Evolutionary conservation across 2,888 invertebrate species (phyloP), one percentile per base, ranked within the genome.

Genomic region (Scelioninae gen. 2): DNA sequence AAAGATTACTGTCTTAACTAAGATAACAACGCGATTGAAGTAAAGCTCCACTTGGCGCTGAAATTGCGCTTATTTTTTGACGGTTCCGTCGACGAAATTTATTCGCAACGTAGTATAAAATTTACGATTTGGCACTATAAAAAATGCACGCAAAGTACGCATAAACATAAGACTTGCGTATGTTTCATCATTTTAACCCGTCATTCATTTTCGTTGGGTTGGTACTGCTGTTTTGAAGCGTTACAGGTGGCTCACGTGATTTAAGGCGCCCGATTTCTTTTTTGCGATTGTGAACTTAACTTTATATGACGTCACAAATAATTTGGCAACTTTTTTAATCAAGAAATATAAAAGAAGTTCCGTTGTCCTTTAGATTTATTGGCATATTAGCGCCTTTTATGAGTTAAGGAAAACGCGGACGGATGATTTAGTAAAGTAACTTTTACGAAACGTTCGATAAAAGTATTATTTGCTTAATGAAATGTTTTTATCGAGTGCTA

Each of bases 381-480:
- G 50, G 37, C 10, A 52, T 35, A 50, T 50, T 52, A 52, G 52
- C 35, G 22, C 5, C 35, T 52, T 52, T 52, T 52, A 52, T 22
- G 52, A 35, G 52, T 37, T 37, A 11, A 52, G 37, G 22, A 31
- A 52, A 52, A 37, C 13, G 22, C 52, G 19, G 35, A 22, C 37
- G 37, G 52, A 50, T 43, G 22, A 43, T 50, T 50, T 50, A 50
- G 50, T 19, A 33, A 50, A 31, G 50, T 35, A 19, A 50, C 19
- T 50, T 50, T 50, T 33, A 50, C 22, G 50, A 19, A 4, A n/a
- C 31, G 16, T 9, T 50, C 19, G 33, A 50, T 50, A 33, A 33
- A 19, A 35, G 18, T 50, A 31, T 50, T 50, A 35, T 50, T 50
- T 50, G 50, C 50, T 50, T 50, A 50, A 50, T 50, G 50, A 35